These are phyloP conservation scores for Fundulus diaphanus DNA, from an alignment of 2,797 vertebrate species.

Conservation along the genomic window DNA sequence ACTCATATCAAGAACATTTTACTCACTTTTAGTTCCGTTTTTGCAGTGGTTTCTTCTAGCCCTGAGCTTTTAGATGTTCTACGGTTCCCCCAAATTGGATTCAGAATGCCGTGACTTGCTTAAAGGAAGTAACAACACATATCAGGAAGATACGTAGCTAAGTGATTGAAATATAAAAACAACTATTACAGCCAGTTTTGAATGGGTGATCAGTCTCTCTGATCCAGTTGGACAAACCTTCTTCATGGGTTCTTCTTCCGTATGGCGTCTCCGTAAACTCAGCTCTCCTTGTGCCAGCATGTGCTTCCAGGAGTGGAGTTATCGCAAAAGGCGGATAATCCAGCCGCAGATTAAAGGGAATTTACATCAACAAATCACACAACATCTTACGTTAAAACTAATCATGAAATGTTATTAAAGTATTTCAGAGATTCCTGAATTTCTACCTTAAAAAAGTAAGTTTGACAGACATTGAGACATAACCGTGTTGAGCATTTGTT, in stretches of 20 bases:
- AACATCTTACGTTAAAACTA: too few species aligned
- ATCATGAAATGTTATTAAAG: too few species aligned
- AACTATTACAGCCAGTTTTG: not conserved
- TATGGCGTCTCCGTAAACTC: too few species aligned
- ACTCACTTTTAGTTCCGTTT: too few species aligned
- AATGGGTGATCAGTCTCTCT: not conserved
- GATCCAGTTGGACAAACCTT: not conserved
- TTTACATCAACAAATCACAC: not conserved
- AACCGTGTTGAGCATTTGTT: too few species aligned
- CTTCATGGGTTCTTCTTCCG: not conserved
- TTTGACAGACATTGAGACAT: not conserved
- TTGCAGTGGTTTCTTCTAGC: too few species aligned
- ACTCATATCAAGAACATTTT: too few species aligned
- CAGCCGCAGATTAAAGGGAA: not conserved
- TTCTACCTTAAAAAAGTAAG: not conserved
- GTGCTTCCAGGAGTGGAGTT: not conserved
- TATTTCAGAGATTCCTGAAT: too few species aligned
- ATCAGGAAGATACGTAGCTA: not conserved
- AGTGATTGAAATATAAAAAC: not conserved
- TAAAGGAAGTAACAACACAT: not conserved
- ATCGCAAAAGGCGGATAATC: not conserved
- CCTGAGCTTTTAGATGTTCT: too few species aligned
- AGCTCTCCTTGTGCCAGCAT: not conserved
- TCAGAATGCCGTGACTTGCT: not conserved
- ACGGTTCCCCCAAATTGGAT: too few species aligned